phyloP scores from a whole-genome alignment of 2,113 vertebrate genomes.

The Mesembrinibis cayennensis region DNA sequence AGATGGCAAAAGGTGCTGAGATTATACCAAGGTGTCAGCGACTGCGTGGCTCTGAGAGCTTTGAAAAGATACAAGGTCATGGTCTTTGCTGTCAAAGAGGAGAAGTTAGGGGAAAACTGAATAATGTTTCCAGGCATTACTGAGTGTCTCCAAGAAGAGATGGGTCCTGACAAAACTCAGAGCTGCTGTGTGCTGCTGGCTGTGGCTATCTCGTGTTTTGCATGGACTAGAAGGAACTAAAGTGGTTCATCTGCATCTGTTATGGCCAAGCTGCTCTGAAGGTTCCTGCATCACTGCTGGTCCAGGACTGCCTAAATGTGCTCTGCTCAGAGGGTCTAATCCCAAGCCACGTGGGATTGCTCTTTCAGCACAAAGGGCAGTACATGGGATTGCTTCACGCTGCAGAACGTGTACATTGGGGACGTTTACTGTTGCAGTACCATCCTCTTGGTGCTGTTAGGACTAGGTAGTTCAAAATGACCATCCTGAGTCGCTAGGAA shows the following conservation, averaged over 20 bases:
- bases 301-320: neutral
- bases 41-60: neutral
- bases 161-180: neutral
- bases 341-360: neutral
- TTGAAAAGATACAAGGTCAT: neutral
- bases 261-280: neutral
- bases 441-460: neutral
- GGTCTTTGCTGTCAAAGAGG: neutral
- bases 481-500: neutral
- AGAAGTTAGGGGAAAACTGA: neutral
- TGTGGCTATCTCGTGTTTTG: neutral
- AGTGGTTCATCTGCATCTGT: neutral
- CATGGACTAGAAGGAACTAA: neutral
- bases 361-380: neutral
- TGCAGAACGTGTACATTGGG: neutral
- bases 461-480: neutral
- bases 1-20: neutral
- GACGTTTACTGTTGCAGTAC: rapidly evolving
- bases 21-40: neutral
- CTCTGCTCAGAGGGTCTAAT: neutral
- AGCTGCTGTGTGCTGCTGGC: neutral
- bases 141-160: neutral
- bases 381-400: neutral
- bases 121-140: neutral
- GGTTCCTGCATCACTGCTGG: neutral